These are phyloP conservation scores for Callorhinus ursinus DNA, from an alignment of 2,113 vertebrate genomes.

Conservation along the genomic window DNA sequence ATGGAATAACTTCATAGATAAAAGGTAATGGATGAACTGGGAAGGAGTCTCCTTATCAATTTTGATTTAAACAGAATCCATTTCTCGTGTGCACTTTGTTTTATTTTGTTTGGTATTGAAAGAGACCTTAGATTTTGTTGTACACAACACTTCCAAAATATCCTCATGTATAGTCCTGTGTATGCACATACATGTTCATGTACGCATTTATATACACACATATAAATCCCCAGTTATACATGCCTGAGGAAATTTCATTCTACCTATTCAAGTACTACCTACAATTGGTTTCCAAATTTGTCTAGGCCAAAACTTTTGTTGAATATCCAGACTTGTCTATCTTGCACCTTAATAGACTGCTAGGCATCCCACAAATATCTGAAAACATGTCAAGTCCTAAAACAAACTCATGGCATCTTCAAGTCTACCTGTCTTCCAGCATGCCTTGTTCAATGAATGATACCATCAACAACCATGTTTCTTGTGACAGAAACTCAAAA, in stretches of 20 bases:
- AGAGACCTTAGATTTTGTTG: background rate
- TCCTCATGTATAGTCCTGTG: background rate
- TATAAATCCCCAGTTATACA: background rate
- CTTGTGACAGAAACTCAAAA: background rate
- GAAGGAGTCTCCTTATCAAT: background rate
- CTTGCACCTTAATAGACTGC: background rate
- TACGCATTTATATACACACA: background rate
- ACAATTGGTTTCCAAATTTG: background rate
- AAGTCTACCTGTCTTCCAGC: background rate
- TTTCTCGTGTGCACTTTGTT: background rate
- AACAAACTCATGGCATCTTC: background rate
- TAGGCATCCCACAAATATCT: background rate
- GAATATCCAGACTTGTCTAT: background rate
- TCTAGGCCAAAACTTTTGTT: background rate
- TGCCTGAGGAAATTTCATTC: background rate
- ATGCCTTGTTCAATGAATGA: background rate
- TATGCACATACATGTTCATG: too few relatives aligned
- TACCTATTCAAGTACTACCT: background rate
- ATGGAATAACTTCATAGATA: background rate
- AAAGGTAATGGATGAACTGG: background rate
- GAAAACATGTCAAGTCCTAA: background rate
- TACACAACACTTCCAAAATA: background rate
- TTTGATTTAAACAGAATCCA: background rate
- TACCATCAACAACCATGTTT: background rate
- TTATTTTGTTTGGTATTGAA: background rate